Evolutionary conservation across 2,888 invertebrate species (phyloP).

Genomic region (Micropterix aruncella): DNA sequence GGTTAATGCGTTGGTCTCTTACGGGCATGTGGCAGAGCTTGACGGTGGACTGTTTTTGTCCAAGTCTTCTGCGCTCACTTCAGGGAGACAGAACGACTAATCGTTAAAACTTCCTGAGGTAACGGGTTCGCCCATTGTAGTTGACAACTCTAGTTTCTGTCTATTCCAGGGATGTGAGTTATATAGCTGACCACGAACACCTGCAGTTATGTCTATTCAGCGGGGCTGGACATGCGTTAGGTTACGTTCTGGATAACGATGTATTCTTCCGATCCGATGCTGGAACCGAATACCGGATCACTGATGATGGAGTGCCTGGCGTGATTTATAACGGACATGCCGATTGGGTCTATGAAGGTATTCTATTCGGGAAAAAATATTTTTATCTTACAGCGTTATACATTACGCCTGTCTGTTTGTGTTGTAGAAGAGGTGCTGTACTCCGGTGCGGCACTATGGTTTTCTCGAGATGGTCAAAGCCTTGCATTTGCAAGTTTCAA

Average conservation of each 20-base stretch:
- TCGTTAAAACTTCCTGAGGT: too few species aligned
- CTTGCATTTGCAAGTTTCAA: constrained; percentile 58
- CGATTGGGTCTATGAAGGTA: constrained; percentile 92
- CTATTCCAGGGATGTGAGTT: constrained; percentile 19
- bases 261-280: constrained; percentile 41
- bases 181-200: constrained; percentile 37
- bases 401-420: too few species aligned
- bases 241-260: constrained; percentile 55
- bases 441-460: constrained; percentile 66
- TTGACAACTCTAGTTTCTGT: not conserved
- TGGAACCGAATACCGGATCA: constrained; percentile 30
- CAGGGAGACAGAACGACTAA: too few species aligned
- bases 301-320: constrained; percentile 45
- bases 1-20: constrained; percentile 10
- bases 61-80: too few species aligned
- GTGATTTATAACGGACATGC: constrained; percentile 72
- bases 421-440: constrained; percentile 65
- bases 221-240: constrained; percentile 28
- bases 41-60: too few species aligned
- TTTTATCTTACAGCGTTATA: too few species aligned
- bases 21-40: too few species aligned
- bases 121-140: too few species aligned
- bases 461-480: constrained; percentile 53
- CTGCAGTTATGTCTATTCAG: constrained; percentile 51
- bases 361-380: too few species aligned